A percentile compares a stretch with the other conserved stretches of the same genome.
Conservation (phyloP, 2,113 vertebrate species). For the Empidonax alnorum region DNA sequence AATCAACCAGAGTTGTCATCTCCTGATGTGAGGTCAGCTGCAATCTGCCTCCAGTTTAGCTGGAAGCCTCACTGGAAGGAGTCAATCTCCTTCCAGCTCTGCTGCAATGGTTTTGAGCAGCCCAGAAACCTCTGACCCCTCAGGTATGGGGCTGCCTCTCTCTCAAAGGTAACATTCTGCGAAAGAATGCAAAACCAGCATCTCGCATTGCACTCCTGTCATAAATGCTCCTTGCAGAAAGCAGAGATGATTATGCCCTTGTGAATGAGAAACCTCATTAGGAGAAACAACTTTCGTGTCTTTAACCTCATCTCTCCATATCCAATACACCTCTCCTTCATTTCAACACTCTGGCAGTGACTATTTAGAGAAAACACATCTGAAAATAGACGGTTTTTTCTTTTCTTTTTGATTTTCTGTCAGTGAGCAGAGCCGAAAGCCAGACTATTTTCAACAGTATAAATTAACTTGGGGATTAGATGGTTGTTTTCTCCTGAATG, state of each 20-base stretch:
- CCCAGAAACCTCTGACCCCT: neutral
- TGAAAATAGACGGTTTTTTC: neutral
- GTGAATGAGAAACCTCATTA: constrained; percentile 32
- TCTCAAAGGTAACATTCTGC: neutral
- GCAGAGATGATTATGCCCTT: constrained; percentile 4
- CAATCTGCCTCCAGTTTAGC: neutral
- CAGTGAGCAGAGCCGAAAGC: neutral
- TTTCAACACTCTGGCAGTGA: neutral
- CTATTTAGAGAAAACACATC: neutral
- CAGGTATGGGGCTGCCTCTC: neutral
- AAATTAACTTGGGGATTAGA: constrained; percentile 3
- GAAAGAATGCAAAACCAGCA: neutral
- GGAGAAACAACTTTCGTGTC: neutral
- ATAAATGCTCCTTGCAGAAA: neutral
- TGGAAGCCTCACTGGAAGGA: neutral
- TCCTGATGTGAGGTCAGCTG: fast-evolving
- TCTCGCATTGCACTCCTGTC: neutral
- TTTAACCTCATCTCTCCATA: neutral
- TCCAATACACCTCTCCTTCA: neutral
- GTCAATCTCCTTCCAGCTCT: neutral
- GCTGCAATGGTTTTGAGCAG: neutral
- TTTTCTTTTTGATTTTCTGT: neutral
- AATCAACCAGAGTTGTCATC: neutral
- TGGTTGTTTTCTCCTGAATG: neutral
- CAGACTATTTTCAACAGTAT: neutral